Percentiles rank a stretch among this genome's conserved stretches.
phyloP scores from a whole-genome alignment of 1,140 invertebrate genomes.

The Drosophila pandora region DNA sequence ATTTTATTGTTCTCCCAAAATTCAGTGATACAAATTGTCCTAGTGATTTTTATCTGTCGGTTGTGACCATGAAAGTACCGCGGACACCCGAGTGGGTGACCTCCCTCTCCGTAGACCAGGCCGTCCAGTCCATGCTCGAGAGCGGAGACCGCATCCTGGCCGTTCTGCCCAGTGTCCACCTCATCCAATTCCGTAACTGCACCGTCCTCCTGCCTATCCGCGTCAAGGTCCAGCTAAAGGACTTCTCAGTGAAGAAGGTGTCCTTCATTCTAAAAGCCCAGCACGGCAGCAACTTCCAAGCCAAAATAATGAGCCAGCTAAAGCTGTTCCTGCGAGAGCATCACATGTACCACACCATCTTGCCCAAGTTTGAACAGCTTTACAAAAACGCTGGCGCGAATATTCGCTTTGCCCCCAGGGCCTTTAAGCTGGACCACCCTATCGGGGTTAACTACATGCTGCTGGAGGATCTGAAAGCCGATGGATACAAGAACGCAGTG shows the following conservation, averaged over 20 bases:
- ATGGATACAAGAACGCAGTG: constrained; percentile 83
- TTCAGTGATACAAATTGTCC: constrained; percentile 4
- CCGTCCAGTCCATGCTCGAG: constrained; percentile 5
- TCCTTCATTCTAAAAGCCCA: constrained; percentile 56
- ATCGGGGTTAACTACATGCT: constrained; percentile 47
- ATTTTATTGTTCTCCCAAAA: background rate
- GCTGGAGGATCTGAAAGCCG: constrained; percentile 26
- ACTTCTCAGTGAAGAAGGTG: constrained; percentile 16
- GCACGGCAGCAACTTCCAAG: constrained; percentile 22
- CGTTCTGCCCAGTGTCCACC: constrained; percentile 27
- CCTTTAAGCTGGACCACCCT: constrained; percentile 57
- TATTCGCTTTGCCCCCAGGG: constrained; percentile 18
- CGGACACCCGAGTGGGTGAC: constrained; percentile 37
- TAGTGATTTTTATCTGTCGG: background rate
- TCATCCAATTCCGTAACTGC: constrained; percentile 43
- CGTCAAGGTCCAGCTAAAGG: constrained; percentile 21
- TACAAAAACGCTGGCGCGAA: constrained; percentile 30
- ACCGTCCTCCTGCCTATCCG: constrained; percentile 33
- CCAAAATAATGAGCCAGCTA: constrained; percentile 44
- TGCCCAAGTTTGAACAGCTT: constrained; percentile 38
- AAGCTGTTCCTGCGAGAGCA: constrained; percentile 55
- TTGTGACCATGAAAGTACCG: constrained; percentile 18
- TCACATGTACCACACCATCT: constrained; percentile 35
- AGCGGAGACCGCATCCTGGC: constrained; percentile 14
- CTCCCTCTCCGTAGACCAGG: constrained; percentile 26